Base-by-base conservation (phyloP, 2,888 invertebrate genomes). In the Nomada hirtipes region DNA sequence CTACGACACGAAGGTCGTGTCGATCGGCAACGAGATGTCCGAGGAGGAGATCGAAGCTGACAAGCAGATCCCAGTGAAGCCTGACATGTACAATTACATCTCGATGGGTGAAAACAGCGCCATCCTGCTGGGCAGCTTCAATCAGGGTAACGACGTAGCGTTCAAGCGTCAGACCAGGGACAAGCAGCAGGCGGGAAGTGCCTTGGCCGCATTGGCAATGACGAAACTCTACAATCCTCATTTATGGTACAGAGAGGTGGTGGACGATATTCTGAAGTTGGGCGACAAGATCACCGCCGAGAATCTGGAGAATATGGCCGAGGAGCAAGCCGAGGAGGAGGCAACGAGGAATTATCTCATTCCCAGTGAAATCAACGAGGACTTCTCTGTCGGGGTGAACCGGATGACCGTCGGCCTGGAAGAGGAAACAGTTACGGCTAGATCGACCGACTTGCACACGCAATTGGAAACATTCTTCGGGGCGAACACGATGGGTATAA, bases 181-280 rank as follows among this genome's bases (percentile, higher is more conserved):
- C 70, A 93, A 90, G 0, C 95, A 96, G 76, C 95, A 95, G 0
- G 94, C 96, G 0, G 95, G 95, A 7, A 95, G 95, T 1, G 95
- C 96, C 0, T 90, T 96, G 0, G 95, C 95, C 0, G 94, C 95
- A 0, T 93, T 95, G 0, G 95, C 95, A 26, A 96, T 96, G 96
- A 94, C 95, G 0, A 94, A 95, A 84, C 90, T 96, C 0, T 95
- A 96, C 11, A 94, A 95, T 7, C 94, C 96, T 0, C 94, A 94
- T 63, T 94, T 95, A 4, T 96, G 96, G 96, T 95, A 95, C 7
- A 92, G 94, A 4, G 94, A 95, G n/a, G 95, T 96, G 0, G 89
- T 95, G 4, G 95, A 95, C 78, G 95, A 95, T 59, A 94, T 96
- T 15, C 90, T 96, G 83, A 90, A 92, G 0, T 92, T 95, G 0